phyloP scores from a whole-genome alignment of 2,797 vertebrate species.

The Poecilia velifera region DNA sequence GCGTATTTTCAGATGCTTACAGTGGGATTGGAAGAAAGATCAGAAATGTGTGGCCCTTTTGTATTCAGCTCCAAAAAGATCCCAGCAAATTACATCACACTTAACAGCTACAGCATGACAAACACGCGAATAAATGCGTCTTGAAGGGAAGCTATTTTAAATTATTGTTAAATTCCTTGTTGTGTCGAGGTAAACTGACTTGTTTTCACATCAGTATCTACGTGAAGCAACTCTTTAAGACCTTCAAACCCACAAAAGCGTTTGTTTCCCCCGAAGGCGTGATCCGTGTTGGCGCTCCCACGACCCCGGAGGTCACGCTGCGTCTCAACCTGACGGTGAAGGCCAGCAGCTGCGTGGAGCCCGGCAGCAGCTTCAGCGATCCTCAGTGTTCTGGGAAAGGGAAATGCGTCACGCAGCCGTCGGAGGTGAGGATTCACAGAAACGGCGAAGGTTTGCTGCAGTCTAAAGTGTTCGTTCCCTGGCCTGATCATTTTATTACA shows the following conservation, averaged over 20 bases:
- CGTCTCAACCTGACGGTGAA: slow-evolving; percentile 92
- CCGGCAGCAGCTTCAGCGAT: slow-evolving; percentile 80
- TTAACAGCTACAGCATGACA: background rate
- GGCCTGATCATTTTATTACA: background rate
- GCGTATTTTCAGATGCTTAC: background rate
- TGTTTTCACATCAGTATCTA: background rate
- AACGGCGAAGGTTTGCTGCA: background rate
- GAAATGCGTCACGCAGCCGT: slow-evolving; percentile 87
- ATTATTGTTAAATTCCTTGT: background rate
- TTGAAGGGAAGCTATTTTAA: background rate
- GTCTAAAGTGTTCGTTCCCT: background rate
- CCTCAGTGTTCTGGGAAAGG: slow-evolving; percentile 92
- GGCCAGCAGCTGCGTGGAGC: slow-evolving; percentile 87
- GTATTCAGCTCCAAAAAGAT: background rate
- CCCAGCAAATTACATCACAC: background rate
- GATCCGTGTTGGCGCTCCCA: slow-evolving; percentile 69
- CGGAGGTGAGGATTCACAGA: slow-evolving; percentile 82
- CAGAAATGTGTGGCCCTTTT: background rate
- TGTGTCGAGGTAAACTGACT: background rate
- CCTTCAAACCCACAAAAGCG: background rate
- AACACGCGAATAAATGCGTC: background rate
- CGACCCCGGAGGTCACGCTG: slow-evolving; percentile 87
- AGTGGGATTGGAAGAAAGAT: background rate
- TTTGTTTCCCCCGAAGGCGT: slow-evolving; percentile 75
- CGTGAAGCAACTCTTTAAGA: background rate